phyloP scores from a whole-genome alignment of 2,888 invertebrate species.

The Rhagonycha fulva region DNA sequence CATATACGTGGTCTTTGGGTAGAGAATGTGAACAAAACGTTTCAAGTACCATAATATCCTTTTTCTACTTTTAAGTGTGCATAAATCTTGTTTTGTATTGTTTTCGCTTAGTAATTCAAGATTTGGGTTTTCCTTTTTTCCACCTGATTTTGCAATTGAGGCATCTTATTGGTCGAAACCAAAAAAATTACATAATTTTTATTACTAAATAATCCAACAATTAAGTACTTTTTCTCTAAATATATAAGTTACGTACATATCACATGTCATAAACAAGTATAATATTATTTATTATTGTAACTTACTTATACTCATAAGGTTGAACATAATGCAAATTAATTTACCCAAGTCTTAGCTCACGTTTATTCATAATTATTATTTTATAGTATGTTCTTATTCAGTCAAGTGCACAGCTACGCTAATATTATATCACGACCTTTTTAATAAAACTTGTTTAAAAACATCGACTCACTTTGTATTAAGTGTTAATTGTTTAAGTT shows the following conservation, averaged over 20 bases:
- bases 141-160: background rate
- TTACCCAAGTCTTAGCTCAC: background rate
- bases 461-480: too few relatives aligned
- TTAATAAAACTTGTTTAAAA: background rate
- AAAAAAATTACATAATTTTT: background rate
- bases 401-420: background rate
- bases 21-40: background rate
- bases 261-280: too few relatives aligned
- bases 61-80: background rate
- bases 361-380: background rate
- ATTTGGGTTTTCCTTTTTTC: background rate
- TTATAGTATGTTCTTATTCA: background rate
- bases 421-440: background rate
- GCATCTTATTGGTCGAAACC: background rate
- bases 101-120: background rate
- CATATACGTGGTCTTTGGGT: background rate
- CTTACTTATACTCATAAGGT: background rate
- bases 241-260: background rate
- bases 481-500: too few relatives aligned
- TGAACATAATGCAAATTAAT: background rate
- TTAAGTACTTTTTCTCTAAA: background rate
- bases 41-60: background rate
- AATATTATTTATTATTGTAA: background rate
- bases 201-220: background rate
- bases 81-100: background rate